A percentile compares a stretch with the other conserved stretches of the same genome.
Evolutionary conservation across 2,797 vertebrate genomes (phyloP).

Genomic region (Gymnodraco acuticeps): DNA sequence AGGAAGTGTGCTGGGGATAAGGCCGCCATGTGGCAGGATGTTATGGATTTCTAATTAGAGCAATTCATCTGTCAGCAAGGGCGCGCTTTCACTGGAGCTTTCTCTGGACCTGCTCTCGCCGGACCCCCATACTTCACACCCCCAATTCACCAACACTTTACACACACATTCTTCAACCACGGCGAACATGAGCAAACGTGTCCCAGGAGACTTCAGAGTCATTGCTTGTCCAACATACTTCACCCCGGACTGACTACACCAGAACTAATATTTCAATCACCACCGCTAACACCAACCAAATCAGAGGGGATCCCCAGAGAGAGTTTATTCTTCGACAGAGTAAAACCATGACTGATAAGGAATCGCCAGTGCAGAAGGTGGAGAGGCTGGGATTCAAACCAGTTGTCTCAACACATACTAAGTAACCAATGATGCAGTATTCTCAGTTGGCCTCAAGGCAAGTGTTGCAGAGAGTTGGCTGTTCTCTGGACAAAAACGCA

Average conservation of each 20-base stretch:
- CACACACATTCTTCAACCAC: conserved; percentile 61
- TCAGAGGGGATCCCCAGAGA: conserved; percentile 58
- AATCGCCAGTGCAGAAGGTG: conserved; percentile 34
- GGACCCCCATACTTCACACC: conserved; percentile 72
- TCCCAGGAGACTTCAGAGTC: conserved; percentile 50
- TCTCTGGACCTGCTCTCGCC: conserved; percentile 68
- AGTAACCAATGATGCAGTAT: conserved; percentile 40
- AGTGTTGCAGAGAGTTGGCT: conserved; percentile 25
- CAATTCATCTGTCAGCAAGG: conserved; percentile 99
- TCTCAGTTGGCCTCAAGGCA: conserved; percentile 29
- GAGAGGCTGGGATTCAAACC: conserved; percentile 49
- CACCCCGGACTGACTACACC: conserved; percentile 50
- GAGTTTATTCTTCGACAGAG: conserved; percentile 56
- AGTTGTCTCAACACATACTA: conserved; percentile 36
- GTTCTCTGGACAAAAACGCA: conserved; percentile 39
- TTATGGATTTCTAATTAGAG: conserved; percentile 99
- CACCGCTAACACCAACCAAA: conserved; percentile 54
- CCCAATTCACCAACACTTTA: conserved; percentile 52
- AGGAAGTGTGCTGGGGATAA: conserved; percentile 99
- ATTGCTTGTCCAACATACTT: conserved; percentile 57
- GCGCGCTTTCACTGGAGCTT: conserved; percentile 95
- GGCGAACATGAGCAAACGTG: conserved; percentile 38
- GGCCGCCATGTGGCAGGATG: conserved; percentile 99
- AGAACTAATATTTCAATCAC: conserved; percentile 71
- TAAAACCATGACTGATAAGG: conserved; percentile 72